These are phyloP conservation scores for Diploscapter pachys DNA, from an alignment of 1,140 invertebrate species.

Conservation along the genomic window DNA sequence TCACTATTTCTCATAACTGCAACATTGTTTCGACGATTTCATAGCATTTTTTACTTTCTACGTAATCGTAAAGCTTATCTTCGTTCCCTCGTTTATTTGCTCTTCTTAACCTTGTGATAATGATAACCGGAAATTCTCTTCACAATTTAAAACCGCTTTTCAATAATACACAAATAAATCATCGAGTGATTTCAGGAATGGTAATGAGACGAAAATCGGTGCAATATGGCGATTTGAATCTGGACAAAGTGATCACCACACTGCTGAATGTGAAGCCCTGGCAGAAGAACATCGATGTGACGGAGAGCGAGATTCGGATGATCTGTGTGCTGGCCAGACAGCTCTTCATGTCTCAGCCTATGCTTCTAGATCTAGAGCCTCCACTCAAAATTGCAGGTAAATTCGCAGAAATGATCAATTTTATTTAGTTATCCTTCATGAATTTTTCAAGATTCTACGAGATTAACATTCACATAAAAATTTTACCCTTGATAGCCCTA, in stretches of 20 bases:
- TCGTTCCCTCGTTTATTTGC: no score
- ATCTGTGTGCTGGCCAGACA: conserved; percentile 64
- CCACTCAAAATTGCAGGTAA: conserved; percentile 65
- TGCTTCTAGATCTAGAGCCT: conserved; percentile 66
- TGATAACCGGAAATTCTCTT: no score
- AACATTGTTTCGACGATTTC: no score
- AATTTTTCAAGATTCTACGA: conserved; percentile 1
- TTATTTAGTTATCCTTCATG: no score
- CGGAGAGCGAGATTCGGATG: conserved; percentile 51
- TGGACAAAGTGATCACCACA: conserved; percentile 18
- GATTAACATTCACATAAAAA: neutral
- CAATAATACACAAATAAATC: no score
- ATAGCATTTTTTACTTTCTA: no score
- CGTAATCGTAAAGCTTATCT: no score
- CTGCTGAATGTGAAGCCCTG: conserved; percentile 29
- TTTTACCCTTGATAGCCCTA: neutral
- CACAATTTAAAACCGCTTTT: no score
- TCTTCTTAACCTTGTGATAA: no score
- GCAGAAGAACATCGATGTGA: conserved; percentile 47
- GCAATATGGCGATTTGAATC: conserved; percentile 23
- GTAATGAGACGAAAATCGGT: conserved; percentile 19
- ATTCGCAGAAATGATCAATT: neutral
- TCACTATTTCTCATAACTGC: no score
- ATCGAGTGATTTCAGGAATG: no score
- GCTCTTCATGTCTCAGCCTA: conserved; percentile 67